Evolutionary conservation across 1,140 invertebrate genomes (phyloP).

Genomic region (Idris sp.): DNA sequence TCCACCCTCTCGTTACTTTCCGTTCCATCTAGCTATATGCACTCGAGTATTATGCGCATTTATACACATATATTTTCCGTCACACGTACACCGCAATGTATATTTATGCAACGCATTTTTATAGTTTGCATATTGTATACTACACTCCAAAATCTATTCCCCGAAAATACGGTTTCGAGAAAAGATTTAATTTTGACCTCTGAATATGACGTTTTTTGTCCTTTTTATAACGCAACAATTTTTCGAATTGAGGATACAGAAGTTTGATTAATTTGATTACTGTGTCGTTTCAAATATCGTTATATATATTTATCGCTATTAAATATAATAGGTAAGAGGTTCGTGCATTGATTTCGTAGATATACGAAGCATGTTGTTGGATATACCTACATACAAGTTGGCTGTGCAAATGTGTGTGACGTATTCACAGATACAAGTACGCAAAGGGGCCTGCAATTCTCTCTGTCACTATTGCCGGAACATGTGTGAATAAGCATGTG

Average conservation of each 20-base stretch:
- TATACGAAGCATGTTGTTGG: conserved; percentile 24
- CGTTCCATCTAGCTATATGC: conserved; percentile 58
- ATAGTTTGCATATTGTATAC: conserved; percentile 46
- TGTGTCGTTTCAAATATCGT: neutral
- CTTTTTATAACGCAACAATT: too few relatives aligned
- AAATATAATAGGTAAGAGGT: conserved; percentile 22
- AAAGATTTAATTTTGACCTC: too few relatives aligned
- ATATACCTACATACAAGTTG: too few relatives aligned
- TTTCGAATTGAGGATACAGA: too few relatives aligned
- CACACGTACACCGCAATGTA: conserved; percentile 19
- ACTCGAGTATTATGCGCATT: conserved; percentile 50
- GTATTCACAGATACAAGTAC: conserved; percentile 22
- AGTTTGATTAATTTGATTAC: too few relatives aligned
- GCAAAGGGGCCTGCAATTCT: conserved; percentile 46
- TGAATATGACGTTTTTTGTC: too few relatives aligned
- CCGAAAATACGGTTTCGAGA: conserved; percentile 29
- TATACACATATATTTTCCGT: conserved; percentile 51
- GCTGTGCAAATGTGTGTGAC: conserved; percentile 22
- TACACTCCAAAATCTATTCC: conserved; percentile 49
- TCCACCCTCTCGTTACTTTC: conserved; percentile 61
- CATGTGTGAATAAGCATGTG: conserved; percentile 62
- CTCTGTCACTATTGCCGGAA: conserved; percentile 43
- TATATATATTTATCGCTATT: conserved; percentile 38
- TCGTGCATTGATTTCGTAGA: conserved; percentile 40
- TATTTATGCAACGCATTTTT: conserved; percentile 56